Base-by-base conservation (phyloP, 2,797 vertebrate species). In the Sebastes minor region DNA sequence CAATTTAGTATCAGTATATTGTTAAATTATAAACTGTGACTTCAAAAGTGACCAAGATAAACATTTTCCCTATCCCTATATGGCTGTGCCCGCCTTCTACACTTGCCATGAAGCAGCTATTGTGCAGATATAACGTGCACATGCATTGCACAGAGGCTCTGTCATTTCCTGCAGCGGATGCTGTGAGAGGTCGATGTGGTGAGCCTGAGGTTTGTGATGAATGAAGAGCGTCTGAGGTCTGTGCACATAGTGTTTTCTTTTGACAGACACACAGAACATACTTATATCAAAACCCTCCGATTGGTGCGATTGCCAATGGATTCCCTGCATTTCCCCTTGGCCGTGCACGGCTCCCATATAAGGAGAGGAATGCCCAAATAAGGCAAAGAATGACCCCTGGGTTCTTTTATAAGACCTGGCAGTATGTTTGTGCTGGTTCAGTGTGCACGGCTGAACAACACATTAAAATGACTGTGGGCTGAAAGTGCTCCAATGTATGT, bases 251-350 rank as follows among this genome's bases (percentile, higher is more conserved):
- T 60, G 85, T 83, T 91, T 87, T 83, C 71, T 81, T 85, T 86
- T 69, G 76, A 80, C 14, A 8, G 70, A 75, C 72, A 72, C 84
- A 87, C 81, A 35, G 57, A 82, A 76, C 70, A 69, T 25, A 73
- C 83, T 88, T 80, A 76, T 66, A 89, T 80, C 83, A 86, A 88
- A 87, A 85, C 67, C 73, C 69, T 76, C 32, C 18, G 59, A 84
- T 70, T 88, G 82, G 83, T 76, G 18, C 62, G 71, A 83, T 89
- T 86, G 86, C 83, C 62, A 71, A 80, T 78, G 74, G 84, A 94
- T 95, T 95, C 93, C 86, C 73, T 20, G 80, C 90, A 94, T 95
- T 94, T 91, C 87, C 57, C 64, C 60, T 70, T 81, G 42, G 73
- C 79, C 55, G 75, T 86, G 83, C 79, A 81, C 83, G 81, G 86